Evolutionary conservation across 53 echinoderm and acorn worm species (phyloP).

Genomic region (Henricia sp.): DNA sequence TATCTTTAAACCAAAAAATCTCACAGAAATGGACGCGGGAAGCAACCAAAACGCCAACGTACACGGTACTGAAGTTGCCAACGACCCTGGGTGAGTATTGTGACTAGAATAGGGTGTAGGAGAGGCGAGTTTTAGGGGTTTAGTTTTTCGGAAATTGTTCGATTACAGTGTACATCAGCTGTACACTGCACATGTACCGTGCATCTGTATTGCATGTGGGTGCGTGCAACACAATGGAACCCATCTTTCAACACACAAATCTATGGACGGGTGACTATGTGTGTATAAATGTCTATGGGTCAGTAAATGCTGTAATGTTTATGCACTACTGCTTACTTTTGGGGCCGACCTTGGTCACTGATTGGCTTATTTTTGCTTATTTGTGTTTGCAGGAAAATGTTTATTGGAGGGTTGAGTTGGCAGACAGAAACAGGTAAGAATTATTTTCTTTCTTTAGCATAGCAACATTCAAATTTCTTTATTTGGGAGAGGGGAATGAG

Average conservation of each 20-base stretch:
- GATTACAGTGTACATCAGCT: not conserved
- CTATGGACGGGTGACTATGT: conserved; percentile 17
- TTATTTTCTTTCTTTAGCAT: too few relatives aligned
- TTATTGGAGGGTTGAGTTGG: conserved; percentile 99
- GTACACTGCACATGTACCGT: conserved; percentile 15
- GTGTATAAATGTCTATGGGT: not conserved
- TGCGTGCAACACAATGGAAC: conserved; percentile 43
- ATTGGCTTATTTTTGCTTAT: not conserved
- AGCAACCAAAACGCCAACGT: conserved; percentile 59
- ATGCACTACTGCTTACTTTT: not conserved
- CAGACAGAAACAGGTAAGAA: conserved; percentile 90
- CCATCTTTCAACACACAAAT: conserved; percentile 25
- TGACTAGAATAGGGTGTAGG: too few relatives aligned
- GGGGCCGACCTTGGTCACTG: conserved; percentile 25
- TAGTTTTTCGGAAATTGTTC: conserved; percentile 15
- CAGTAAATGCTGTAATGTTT: not conserved
- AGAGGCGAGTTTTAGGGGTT: conserved; percentile 13
- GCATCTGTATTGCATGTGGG: not conserved
- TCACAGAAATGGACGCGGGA: conserved; percentile 65
- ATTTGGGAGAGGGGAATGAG: too few relatives aligned
- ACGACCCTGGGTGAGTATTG: conserved; percentile 74
- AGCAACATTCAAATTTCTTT: too few relatives aligned
- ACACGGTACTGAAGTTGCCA: conserved; percentile 61
- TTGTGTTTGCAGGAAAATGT: conserved; percentile 94
- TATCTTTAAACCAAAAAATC: conserved; percentile 26